Evolutionary conservation across 2,888 invertebrate species (phyloP), one percentile per base, ranked within the genome.

Genomic region (Phlogophora meticulosa): DNA sequence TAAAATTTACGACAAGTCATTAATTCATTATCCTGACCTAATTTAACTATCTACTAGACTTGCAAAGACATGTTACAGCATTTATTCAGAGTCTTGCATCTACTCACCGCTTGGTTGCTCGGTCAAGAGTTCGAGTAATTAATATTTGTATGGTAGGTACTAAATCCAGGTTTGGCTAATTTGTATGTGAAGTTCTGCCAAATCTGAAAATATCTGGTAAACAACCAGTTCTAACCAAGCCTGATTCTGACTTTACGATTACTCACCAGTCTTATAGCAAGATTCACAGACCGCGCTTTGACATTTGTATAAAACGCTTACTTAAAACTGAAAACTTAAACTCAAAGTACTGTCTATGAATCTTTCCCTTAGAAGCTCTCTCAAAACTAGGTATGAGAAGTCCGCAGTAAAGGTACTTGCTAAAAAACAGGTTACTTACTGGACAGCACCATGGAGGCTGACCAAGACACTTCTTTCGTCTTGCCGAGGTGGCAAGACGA

Each of bases 1-100:
- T 73, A 56, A 71, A 71, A 13, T 48, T 53, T 43, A 65, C 13
- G 40, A 45, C 28, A 9, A 1, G 4, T 24, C 28, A 24, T 46
- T 13, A 13, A 38, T 38, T 72, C 22, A 48, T 55, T 32, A 43
- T 24, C 7, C 7, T 52, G 34, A 46, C 46, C 52, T 72, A 42
- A 48, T 72, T 68, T 51, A 0, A 24, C 43, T n/a, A n/a, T n/a
- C n/a, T 59, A 17, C 11, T 24, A 40, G 34, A 28, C 34, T 20
- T 34, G 17, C 24, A 4, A 34, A 28, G 20, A n/a, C 10, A 10
- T 7, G 5, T n/a, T 36, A 28, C 24, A 20, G 17, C 11, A n/a
- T 61, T 48, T 32, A 38, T 48, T 22, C 5, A 40, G 15, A 11
- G 32, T 32, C 38, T 40, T 38, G 10, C 9, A 34, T 11, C 17